These are phyloP conservation scores for Heliothis virescens DNA, from an alignment of 1,140 invertebrate species.

Conservation along the genomic window DNA sequence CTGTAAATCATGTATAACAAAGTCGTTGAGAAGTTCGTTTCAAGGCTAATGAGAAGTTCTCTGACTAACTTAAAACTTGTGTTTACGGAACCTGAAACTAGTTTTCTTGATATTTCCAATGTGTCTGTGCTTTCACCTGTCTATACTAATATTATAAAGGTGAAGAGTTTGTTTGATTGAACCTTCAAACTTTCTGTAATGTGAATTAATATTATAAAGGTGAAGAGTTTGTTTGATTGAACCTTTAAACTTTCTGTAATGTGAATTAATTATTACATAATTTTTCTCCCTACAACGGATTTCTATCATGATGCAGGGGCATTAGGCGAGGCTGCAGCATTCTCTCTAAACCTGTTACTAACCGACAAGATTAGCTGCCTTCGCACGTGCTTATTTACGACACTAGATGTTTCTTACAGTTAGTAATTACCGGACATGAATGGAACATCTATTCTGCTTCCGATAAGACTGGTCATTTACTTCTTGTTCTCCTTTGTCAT, in stretches of 20 bases:
- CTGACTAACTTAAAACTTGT: slow-evolving; percentile 22
- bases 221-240: too few relatives aligned
- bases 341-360: neutral
- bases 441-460: neutral
- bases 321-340: neutral
- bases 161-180: too few relatives aligned
- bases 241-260: too few relatives aligned
- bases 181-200: too few relatives aligned
- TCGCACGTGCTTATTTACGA: slow-evolving; percentile 10
- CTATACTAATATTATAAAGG: too few relatives aligned
- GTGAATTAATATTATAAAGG: too few relatives aligned
- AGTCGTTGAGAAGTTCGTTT: slow-evolving; percentile 24
- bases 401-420: slow-evolving; percentile 4
- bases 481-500: neutral
- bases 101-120: neutral
- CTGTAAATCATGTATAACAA: slow-evolving; percentile 37
- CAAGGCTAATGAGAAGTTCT: slow-evolving; percentile 34
- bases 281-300: too few relatives aligned
- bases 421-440: slow-evolving; percentile 17
- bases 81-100: neutral
- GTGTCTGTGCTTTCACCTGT: neutral
- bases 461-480: neutral
- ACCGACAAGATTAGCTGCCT: slow-evolving; percentile 8
- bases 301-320: too few relatives aligned
- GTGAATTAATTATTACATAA: too few relatives aligned